Evolutionary conservation across 2,797 vertebrate genomes (phyloP).

Genomic region (Labroides dimidiatus): DNA sequence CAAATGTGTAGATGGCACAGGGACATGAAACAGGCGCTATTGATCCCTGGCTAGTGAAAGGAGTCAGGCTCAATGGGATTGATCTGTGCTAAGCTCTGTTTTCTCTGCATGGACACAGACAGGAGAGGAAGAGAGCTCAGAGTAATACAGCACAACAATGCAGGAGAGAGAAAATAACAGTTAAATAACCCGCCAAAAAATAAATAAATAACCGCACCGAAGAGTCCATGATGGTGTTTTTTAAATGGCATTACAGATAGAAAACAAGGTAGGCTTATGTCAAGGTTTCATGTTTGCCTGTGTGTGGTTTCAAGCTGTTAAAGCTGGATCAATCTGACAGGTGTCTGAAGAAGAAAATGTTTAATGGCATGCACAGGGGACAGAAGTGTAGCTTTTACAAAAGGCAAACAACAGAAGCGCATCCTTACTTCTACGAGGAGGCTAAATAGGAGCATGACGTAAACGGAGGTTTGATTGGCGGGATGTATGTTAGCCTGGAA

Average conservation of each 20-base stretch:
- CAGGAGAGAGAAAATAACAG: conserved; percentile 28
- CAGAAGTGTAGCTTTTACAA: background rate
- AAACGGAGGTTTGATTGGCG: conserved; percentile 65
- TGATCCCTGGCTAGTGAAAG: conserved; percentile 81
- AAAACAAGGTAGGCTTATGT: conserved; percentile 12
- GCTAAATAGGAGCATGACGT: conserved; percentile 17
- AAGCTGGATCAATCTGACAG: conserved; percentile 43
- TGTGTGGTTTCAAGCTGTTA: conserved; percentile 26
- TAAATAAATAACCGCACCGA: background rate
- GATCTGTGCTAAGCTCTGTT: conserved; percentile 82
- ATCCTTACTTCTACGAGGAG: conserved; percentile 27
- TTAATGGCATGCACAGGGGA: conserved; percentile 7
- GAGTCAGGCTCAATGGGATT: conserved; percentile 83
- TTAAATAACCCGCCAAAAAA: conserved; percentile 14
- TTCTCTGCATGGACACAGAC: conserved; percentile 77
- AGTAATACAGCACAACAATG: conserved; percentile 41
- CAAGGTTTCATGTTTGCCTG: conserved; percentile 24
- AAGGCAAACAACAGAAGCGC: conserved; percentile 24
- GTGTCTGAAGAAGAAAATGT: conserved; percentile 28
- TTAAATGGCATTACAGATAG: conserved; percentile 35
- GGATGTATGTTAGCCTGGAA: conserved; percentile 59
- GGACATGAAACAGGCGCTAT: conserved; percentile 80
- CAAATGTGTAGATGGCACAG: conserved; percentile 54
- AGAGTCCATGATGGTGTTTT: conserved; percentile 32
- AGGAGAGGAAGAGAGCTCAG: conserved; percentile 52